Conservation (phyloP, 2,113 vertebrate species). For the Xiphophorus hellerii region DNA sequence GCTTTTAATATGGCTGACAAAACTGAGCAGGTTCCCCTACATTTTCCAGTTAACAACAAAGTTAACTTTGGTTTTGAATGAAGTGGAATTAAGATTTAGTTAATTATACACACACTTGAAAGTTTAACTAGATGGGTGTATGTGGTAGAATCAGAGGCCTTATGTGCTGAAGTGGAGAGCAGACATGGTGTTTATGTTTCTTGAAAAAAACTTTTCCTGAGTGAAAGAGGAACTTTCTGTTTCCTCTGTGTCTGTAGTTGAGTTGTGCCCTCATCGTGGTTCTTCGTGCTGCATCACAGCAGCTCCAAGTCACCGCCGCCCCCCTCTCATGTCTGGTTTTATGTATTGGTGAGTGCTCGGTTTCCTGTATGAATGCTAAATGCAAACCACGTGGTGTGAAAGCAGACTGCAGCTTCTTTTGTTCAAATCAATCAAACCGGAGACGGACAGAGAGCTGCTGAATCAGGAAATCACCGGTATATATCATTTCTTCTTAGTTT, state of each 20-base stretch:
- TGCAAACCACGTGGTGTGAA: slow-evolving; percentile 87
- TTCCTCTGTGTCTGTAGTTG: not conserved
- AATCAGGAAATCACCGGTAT: slow-evolving; percentile 77
- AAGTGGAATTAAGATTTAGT: no score
- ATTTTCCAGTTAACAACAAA: no score
- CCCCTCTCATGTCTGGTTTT: not conserved
- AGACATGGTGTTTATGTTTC: no score
- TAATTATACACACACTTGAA: no score
- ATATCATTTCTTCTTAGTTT: slow-evolving; percentile 38
- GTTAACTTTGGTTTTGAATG: no score
- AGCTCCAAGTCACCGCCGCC: not conserved
- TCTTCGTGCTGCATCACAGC: not conserved
- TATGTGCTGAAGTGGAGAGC: no score
- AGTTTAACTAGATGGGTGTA: no score
- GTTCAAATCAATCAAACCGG: slow-evolving; percentile 90
- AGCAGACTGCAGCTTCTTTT: slow-evolving; percentile 91
- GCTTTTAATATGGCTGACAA: no score
- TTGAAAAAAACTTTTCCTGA: not conserved
- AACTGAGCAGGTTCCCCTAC: no score
- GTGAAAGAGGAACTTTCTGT: not conserved
- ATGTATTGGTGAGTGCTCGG: slow-evolving; percentile 16
- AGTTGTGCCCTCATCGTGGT: not conserved
- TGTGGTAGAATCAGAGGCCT: no score
- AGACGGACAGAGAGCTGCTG: slow-evolving; percentile 78
- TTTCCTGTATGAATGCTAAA: slow-evolving; percentile 69